Conservation (phyloP, 2,888 invertebrate genomes). For the Bhutanitis thaidina region DNA sequence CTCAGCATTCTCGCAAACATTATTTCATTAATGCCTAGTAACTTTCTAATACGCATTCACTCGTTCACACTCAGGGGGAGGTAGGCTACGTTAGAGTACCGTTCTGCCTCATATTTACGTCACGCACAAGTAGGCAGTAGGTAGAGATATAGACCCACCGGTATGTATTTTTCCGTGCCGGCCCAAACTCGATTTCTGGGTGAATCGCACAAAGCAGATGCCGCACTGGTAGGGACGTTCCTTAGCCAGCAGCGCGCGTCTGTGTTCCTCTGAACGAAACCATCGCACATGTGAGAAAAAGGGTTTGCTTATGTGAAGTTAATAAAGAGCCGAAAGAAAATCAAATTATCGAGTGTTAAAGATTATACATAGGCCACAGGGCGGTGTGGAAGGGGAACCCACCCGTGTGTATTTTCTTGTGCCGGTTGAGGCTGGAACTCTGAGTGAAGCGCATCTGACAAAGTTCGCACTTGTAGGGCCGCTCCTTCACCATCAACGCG, state of each 20-base stretch:
- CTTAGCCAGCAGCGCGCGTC: slow-evolving; percentile 70
- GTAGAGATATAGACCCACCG: slow-evolving; percentile 60
- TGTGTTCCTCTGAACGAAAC: slow-evolving; percentile 74
- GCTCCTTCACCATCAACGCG: slow-evolving; percentile 77
- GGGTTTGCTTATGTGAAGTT: slow-evolving; percentile 14
- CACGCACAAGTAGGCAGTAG: slow-evolving; percentile 57
- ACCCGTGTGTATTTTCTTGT: slow-evolving; percentile 85
- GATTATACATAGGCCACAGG: slow-evolving; percentile 42
- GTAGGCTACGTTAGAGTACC: slow-evolving; percentile 56
- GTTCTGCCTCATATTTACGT: slow-evolving; percentile 65
- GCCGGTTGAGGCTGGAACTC: slow-evolving; percentile 85
- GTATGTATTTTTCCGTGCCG: slow-evolving; percentile 84
- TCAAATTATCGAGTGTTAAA: slow-evolving; percentile 25
- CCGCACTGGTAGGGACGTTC: slow-evolving; percentile 82
- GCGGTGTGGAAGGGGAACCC: slow-evolving; percentile 56
- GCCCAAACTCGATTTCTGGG: slow-evolving; percentile 84
- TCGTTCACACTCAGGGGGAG: slow-evolving; percentile 75
- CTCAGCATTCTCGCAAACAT: slow-evolving; percentile 61
- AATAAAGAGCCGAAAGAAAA: slow-evolving; percentile 31
- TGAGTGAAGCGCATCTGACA: slow-evolving; percentile 86
- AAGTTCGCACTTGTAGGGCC: slow-evolving; percentile 83
- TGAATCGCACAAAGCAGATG: slow-evolving; percentile 83
- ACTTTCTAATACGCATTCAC: slow-evolving; percentile 47
- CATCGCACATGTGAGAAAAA: slow-evolving; percentile 51
- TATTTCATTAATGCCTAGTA: slow-evolving; percentile 51